Percentiles rank a stretch among this genome's conserved stretches.
Evolutionary conservation across 2,888 invertebrate genomes (phyloP).

Genomic region (Electrophaes corylata): DNA sequence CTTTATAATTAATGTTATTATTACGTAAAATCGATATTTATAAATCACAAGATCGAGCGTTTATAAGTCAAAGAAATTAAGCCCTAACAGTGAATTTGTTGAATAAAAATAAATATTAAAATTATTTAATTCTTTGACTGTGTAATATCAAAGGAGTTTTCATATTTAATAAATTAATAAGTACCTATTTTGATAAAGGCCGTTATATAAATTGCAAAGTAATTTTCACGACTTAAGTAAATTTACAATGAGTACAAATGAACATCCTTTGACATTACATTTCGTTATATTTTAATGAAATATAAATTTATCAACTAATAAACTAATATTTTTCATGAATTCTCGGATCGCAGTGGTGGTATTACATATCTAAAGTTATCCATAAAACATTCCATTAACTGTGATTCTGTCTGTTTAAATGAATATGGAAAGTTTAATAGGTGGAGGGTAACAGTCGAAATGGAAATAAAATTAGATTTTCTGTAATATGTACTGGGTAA

Average conservation of each 20-base stretch:
- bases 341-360: slow-evolving; percentile 40
- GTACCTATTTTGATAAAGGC: background rate
- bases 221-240: background rate
- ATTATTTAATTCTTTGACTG: slow-evolving; percentile 59
- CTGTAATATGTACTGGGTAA: slow-evolving; percentile 6
- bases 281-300: slow-evolving; percentile 5
- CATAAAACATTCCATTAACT: slow-evolving; percentile 24
- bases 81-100: slow-evolving; percentile 48
- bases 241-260: background rate
- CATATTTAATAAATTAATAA: background rate
- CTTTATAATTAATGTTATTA: too few species aligned
- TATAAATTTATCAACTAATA: slow-evolving; percentile 30
- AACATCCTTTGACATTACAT: slow-evolving; percentile 38
- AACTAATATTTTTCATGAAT: slow-evolving; percentile 36
- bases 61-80: slow-evolving; percentile 53
- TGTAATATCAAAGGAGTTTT: slow-evolving; percentile 62
- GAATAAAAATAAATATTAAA: slow-evolving; percentile 51
- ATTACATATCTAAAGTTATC: slow-evolving; percentile 29
- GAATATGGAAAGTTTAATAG: slow-evolving; percentile 39
- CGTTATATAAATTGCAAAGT: background rate
- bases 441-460: slow-evolving; percentile 32
- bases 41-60: slow-evolving; percentile 64
- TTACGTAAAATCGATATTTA: background rate
- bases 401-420: slow-evolving; percentile 16
- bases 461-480: slow-evolving; percentile 27